Evolutionary conservation across 2,113 vertebrate species (phyloP).

Genomic region (Phrynosoma platyrhinos): DNA sequence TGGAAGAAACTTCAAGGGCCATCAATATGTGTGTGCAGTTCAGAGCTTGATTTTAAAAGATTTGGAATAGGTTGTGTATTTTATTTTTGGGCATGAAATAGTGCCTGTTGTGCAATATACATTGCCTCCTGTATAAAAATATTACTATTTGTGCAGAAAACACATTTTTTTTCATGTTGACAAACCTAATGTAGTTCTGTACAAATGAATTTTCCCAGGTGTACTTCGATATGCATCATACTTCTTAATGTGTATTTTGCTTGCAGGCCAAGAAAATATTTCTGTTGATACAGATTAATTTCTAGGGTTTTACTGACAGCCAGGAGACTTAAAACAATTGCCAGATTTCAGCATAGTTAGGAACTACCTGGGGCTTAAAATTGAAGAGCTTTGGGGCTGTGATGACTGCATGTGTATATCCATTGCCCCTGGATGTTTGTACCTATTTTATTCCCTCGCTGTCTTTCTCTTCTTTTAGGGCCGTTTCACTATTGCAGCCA

Average conservation of each 20-base stretch:
- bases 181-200: no score
- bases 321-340: neutral
- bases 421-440: neutral
- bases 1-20: no score
- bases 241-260: no score
- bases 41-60: neutral
- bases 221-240: no score
- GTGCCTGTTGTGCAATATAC: no score
- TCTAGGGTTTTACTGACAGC: neutral
- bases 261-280: neutral
- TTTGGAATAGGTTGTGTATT: no score
- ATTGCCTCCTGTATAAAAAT: no score
- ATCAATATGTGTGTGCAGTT: neutral
- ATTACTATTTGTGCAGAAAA: no score
- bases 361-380: neutral
- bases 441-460: accelerated
- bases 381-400: neutral
- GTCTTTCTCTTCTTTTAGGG: conserved; percentile 74
- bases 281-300: neutral
- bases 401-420: no score
- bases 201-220: no score
- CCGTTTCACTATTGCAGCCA: conserved; percentile 93
- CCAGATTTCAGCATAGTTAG: neutral
- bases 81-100: no score
- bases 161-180: no score